phyloP scores from a whole-genome alignment of 2,113 vertebrate species.

The Falcunculus frontatus region DNA sequence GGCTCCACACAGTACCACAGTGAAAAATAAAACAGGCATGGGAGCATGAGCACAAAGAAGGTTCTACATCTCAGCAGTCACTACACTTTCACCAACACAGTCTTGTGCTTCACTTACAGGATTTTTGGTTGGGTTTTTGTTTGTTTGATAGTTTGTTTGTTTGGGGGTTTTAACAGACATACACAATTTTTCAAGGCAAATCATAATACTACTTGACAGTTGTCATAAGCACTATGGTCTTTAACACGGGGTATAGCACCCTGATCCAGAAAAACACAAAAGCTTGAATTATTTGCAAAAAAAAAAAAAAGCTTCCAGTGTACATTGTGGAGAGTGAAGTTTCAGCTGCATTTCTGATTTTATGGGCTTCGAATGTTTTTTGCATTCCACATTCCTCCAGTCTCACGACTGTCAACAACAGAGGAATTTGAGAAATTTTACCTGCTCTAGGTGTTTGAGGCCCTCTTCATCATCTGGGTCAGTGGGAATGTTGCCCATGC shows the following conservation, averaged over 20 bases:
- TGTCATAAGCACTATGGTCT: neutral
- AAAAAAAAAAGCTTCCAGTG: neutral
- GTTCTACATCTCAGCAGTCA: neutral
- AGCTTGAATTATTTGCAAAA: neutral
- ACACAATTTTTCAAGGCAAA: neutral
- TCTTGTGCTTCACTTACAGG: accelerated
- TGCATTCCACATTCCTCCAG: neutral
- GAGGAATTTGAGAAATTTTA: conserved; percentile 46
- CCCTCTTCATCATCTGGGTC: conserved; percentile 96
- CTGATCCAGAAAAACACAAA: neutral
- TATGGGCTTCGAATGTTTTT: neutral
- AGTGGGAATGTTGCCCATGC: conserved; percentile 72
- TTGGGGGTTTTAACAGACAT: neutral
- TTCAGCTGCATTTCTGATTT: neutral
- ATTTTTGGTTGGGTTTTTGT: neutral
- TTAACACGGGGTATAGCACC: neutral
- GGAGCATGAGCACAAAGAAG: neutral
- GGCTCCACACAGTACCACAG: neutral
- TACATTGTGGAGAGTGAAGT: neutral
- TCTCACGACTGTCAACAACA: neutral
- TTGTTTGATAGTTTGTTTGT: neutral
- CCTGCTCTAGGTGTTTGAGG: conserved; percentile 96
- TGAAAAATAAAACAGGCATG: neutral
- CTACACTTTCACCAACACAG: neutral
- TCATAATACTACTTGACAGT: neutral